Evolutionary conservation across 2,888 invertebrate genomes (phyloP).

Genomic region (Catocala nupta): DNA sequence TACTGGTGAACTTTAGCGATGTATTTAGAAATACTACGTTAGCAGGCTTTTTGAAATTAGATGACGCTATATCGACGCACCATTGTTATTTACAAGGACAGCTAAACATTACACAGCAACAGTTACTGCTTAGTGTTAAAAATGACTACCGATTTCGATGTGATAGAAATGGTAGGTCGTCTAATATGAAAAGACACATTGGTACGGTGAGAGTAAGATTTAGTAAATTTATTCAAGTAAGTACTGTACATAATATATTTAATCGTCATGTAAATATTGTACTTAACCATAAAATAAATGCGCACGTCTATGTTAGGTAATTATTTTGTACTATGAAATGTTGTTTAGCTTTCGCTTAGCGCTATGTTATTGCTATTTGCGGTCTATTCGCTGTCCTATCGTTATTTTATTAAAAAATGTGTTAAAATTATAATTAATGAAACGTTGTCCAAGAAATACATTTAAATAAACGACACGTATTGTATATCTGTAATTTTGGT

Average conservation of each 20-base stretch:
- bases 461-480: too few species aligned
- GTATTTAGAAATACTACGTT: background rate
- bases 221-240: conserved; percentile 35
- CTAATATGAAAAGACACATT: conserved; percentile 1
- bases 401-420: background rate
- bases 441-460: background rate
- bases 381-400: background rate
- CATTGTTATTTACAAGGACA: too few species aligned
- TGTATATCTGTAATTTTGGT: background rate
- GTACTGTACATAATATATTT: conserved; percentile 45
- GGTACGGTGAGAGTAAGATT: conserved; percentile 17
- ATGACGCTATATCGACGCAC: background rate
- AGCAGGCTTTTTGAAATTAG: background rate
- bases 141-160: background rate
- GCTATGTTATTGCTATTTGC: background rate
- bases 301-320: conserved; percentile 42
- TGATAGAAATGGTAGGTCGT: background rate
- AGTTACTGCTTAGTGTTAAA: background rate
- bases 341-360: conserved; percentile 56
- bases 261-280: conserved; percentile 62
- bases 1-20: conserved; percentile 3
- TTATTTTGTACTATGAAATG: conserved; percentile 58
- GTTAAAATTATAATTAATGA: background rate
- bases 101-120: background rate
- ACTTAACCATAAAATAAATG: conserved; percentile 48